Base-by-base conservation (phyloP, 2,113 vertebrate genomes). In the Electrona antarctica region DNA sequence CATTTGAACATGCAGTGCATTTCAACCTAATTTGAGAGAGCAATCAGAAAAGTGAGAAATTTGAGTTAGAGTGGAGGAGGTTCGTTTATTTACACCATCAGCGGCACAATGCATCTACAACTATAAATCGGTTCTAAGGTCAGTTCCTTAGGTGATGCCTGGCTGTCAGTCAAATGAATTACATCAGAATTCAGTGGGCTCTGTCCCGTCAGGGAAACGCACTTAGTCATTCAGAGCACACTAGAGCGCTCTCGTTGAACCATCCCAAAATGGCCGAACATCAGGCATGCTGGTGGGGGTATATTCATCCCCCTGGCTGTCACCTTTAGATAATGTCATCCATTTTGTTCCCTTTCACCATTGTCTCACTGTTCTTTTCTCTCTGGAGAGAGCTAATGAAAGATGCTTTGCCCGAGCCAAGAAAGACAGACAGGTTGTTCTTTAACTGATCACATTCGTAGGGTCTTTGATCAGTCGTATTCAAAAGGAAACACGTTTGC, bases 221-320 rank as follows among this genome's bases (percentile, higher is more conserved):
- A 85, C 82, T 92, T 91, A 88, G 82, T 84, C 72, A 91, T 92
- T 91, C 88, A 71, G 88, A 79, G 87, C 89, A 92, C 89, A 90
- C 78, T 4, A 45, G 82, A 79, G 87, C 86, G 86, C 87, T 77
- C 88, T 81, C 79, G 49, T 84, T 85, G 83, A 91, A 89, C 88
- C 87, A 74, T 85, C 81, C 83, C 89, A 87, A 92, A 92, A 92
- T 92, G 89, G 90, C 84, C 87, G 89, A 90, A 81, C 86, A 88
- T 85, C 87, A 87, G 82, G 77, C 81, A 89, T 83, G 84, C 85
- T 79, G 81, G 83, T 73, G 77, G 70, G 76, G 83, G 85, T 75
- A 71, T 73, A 74, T 79, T 84, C 74, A 83, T 89, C 74, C 52
- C 74, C 78, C 81, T 41, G 9, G 12, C 33, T 69, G 82, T 89